Conservation (phyloP, 30 jellyfish, hydroid and myxozoan genomes). For the Catostylus mosaicus region DNA sequence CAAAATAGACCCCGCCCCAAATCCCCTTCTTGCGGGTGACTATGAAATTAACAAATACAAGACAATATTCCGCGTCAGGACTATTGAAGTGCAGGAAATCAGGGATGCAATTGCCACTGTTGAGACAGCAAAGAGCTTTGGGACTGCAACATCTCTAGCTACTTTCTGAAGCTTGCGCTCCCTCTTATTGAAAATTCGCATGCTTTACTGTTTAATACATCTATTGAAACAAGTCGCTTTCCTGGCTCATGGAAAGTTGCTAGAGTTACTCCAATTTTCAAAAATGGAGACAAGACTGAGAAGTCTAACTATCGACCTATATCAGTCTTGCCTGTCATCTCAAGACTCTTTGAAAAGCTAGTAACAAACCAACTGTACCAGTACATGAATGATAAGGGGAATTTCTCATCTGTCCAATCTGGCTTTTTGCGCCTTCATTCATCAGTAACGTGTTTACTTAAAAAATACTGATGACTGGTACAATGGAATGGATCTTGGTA, state of each 20-base stretch:
- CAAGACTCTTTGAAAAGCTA: too few relatives aligned
- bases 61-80: background rate
- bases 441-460: constrained; percentile 1
- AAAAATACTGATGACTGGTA: constrained; percentile 10
- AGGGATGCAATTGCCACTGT: too few relatives aligned
- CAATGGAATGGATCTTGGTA: constrained; percentile 1
- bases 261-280: background rate
- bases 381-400: background rate
- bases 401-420: background rate
- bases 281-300: background rate
- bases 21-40: constrained; percentile 3
- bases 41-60: background rate
- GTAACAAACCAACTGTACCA: too few relatives aligned
- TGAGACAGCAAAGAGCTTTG: too few relatives aligned
- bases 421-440: constrained; percentile 7
- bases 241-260: too few relatives aligned
- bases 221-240: constrained; percentile 1
- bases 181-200: constrained; percentile 30
- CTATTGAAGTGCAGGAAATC: background rate
- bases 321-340: too few relatives aligned
- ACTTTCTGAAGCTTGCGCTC: constrained; percentile 12
- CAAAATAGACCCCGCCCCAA: too few relatives aligned
- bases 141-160: too few relatives aligned
- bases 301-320: background rate
- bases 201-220: constrained; percentile 17